Base-by-base conservation (phyloP, 2,888 invertebrate species). In the Ormyrus thymus region DNA sequence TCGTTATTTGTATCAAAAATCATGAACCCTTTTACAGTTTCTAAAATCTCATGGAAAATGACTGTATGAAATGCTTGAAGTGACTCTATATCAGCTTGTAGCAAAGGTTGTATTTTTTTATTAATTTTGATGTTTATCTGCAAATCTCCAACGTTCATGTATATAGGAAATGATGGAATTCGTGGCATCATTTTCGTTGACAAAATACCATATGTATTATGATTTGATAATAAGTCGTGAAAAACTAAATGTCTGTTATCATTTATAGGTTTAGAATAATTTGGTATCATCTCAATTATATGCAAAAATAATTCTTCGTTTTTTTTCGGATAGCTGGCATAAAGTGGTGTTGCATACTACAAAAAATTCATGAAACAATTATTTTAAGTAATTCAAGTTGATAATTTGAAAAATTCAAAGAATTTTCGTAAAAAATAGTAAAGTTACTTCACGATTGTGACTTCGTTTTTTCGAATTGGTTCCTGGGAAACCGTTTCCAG, bases 41-140 rank as follows among this genome's bases (percentile, higher is more conserved):
- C 90, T 29, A 97, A 88, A 1, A 97, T 91, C 87, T 95, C 92
- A 7, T 92, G 92, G 87, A 97, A 97, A n/a, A 97, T 82, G 86
- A 95, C 92, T 62, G 91, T 91, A 87, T 97, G 96, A 86, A 96
- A 97, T 15, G 91, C 90, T 85, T 89, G 91, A 79, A 95, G 84
- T 43, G 89, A 84, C 81, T 95, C 88, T 0, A 90, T 86, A 0
- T 87, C 74, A 2, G 0, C 0, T 2, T 10, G 0, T 7, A n/a
- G 51, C 29, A 78, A 55, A 7, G 64, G 13, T n/a, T 45, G 4
- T 13, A 13, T n/a, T n/a, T 46, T 0, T 70, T 91, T 89, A 86
- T 94, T 94, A 45, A 90, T 89, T 68, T 90, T 84, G 0, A 95
- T 83, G 0, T 90, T 85, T 0, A 94, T 92, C 85, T 86, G 84